Base-by-base conservation (phyloP, 1,140 invertebrate genomes). In the Drosophila nannoptera region DNA sequence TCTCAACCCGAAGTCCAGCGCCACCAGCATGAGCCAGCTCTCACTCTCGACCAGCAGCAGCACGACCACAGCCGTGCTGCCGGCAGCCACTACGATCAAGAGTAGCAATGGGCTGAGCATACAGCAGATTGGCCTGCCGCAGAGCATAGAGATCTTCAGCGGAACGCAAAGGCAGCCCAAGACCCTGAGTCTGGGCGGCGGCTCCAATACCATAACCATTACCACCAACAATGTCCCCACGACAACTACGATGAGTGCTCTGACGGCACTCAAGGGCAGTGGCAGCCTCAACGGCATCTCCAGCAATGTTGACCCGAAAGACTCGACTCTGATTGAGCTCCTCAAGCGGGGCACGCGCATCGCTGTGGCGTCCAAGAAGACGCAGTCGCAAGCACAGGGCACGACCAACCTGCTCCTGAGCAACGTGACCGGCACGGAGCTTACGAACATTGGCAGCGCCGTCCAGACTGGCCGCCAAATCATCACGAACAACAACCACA, bases 271-370 rank as follows among this genome's bases (percentile, higher is more conserved):
- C 0, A 86, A 84, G 55, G 78, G 76, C 0, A 69, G 76, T 22
- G 73, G 71, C 7, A 75, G 50, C 22, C 68, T 68, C 35, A 73
- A 64, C 22, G 59, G 58, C 32, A 53, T 76, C 53, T 45, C 76
- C 49, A 77, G 72, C 35, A 77, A 83, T 7, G 69, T 75, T 29
- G 88, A 89, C 73, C 77, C 86, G 12, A 91, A 91, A 87, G 92
- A 92, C 52, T 92, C 92, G 1, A 92, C 92, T 1, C 81, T 92
- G 7, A 92, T 92, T 49, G 92, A 92, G 78, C 78, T 94, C 35
- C 87, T 94, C 22, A 93, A 93, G 78, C 91, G 93, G 56, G 92
- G 93, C 8, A 93, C 93, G 9, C 94, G 94, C 90, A 93, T 94
- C 80, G 91, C 92, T 16, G 92, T 93, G n/a, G 93, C 87, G 35